phyloP scores from a whole-genome alignment of 2,888 invertebrate genomes.

The Luffia ferchaultella region DNA sequence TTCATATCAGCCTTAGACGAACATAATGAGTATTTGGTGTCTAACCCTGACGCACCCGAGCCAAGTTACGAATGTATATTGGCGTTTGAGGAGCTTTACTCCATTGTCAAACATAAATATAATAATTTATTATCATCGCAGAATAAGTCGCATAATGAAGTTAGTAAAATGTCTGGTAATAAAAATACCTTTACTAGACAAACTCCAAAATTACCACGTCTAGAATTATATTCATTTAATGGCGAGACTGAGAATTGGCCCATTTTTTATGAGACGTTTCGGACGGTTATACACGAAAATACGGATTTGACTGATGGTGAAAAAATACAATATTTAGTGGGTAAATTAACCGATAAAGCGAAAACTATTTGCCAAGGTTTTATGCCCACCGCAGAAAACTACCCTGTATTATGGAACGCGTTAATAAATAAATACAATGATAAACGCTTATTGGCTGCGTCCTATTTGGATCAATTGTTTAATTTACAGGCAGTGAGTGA shows the following conservation, averaged over 20 bases:
- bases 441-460: conserved; percentile 8
- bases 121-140: no score
- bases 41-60: no score
- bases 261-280: conserved; percentile 10
- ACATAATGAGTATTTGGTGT: no score
- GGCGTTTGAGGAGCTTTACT: no score
- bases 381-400: no score
- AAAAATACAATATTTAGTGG: conserved; percentile 11
- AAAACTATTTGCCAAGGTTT: conserved; percentile 6
- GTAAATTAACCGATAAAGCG: conserved; percentile 12
- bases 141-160: no score
- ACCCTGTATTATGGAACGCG: conserved; percentile 6
- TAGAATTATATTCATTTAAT: conserved; percentile 7
- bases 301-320: conserved; percentile 8
- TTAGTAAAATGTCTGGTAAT: no score
- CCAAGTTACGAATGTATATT: no score
- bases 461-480: conserved; percentile 11
- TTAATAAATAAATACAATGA: conserved; percentile 12
- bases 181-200: no score
- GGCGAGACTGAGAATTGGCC: conserved; percentile 10
- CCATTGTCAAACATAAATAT: no score
- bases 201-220: no score
- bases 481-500: conserved; percentile 4
- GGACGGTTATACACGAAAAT: conserved; percentile 9
- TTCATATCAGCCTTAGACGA: no score